Evolutionary conservation across 2,797 vertebrate genomes (phyloP).

Genomic region (Pangasius djambal): DNA sequence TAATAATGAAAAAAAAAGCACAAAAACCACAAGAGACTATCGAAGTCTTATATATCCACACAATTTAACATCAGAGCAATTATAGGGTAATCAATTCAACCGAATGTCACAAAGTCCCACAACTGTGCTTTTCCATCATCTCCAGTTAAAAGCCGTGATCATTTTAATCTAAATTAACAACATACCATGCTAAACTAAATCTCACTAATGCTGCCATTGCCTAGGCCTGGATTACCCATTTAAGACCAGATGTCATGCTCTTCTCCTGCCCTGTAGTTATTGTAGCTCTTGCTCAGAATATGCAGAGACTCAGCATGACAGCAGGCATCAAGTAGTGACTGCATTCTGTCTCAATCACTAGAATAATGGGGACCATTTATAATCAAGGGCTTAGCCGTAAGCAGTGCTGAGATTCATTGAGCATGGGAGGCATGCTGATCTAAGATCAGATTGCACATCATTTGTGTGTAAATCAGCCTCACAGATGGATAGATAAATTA

Average conservation of each 20-base stretch:
- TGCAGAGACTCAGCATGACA: slow-evolving; percentile 34
- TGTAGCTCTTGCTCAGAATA: slow-evolving; percentile 18
- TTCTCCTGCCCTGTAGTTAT: slow-evolving; percentile 26
- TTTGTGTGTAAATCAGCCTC: slow-evolving; percentile 22
- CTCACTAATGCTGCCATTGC: slow-evolving; percentile 29
- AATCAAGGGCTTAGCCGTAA: slow-evolving; percentile 36
- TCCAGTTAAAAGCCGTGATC: slow-evolving; percentile 11
- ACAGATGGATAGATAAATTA: background rate
- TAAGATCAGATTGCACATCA: slow-evolving; percentile 51
- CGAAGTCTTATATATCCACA: background rate
- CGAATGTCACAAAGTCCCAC: background rate
- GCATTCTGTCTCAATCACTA: slow-evolving; percentile 38
- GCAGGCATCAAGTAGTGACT: slow-evolving; percentile 34
- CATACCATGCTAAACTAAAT: slow-evolving; percentile 41
- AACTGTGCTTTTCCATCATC: slow-evolving; percentile 26
- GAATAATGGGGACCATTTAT: slow-evolving; percentile 37
- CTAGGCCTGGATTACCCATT: slow-evolving; percentile 46
- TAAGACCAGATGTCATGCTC: slow-evolving; percentile 36
- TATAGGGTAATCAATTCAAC: background rate
- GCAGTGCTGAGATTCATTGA: slow-evolving; percentile 15
- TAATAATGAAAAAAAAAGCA: background rate
- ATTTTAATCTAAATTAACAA: slow-evolving; percentile 50
- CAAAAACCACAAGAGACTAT: background rate
- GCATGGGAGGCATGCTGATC: slow-evolving; percentile 11
- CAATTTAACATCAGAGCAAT: slow-evolving; percentile 13